A percentile compares a stretch with the other conserved stretches of the same genome.
phyloP scores from a whole-genome alignment of 2,888 invertebrate genomes.

The Tethea ocularis region DNA sequence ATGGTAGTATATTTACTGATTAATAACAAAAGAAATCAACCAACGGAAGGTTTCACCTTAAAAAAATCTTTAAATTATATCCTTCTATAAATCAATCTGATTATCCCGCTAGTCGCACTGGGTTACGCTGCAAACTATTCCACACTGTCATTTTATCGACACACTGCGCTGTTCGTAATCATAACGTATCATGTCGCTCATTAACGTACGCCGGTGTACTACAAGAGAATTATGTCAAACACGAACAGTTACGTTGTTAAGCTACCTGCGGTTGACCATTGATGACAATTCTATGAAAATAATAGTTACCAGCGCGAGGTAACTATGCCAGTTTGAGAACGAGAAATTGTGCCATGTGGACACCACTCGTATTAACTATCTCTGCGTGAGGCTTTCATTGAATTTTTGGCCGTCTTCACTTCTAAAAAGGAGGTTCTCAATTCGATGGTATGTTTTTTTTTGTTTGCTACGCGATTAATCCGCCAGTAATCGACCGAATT shows the following conservation, averaged over 20 bases:
- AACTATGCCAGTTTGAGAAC: background rate
- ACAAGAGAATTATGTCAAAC: slow-evolving; percentile 33
- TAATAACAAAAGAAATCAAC: too few relatives aligned
- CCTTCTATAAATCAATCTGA: background rate
- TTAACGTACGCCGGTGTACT: background rate
- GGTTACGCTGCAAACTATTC: slow-evolving; percentile 17
- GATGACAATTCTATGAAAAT: slow-evolving; percentile 24
- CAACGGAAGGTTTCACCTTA: too few relatives aligned
- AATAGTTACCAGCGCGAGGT: background rate
- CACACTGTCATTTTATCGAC: slow-evolving; percentile 33
- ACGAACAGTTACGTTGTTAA: slow-evolving; percentile 39
- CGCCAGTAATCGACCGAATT: too few relatives aligned
- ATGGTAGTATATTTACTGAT: too few relatives aligned
- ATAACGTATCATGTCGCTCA: slow-evolving; percentile 10
- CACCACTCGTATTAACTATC: background rate
- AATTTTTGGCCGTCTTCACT: too few relatives aligned
- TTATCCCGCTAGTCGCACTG: slow-evolving; percentile 1
- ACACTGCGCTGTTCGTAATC: slow-evolving; percentile 31
- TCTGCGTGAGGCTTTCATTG: background rate
- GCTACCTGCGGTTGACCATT: slow-evolving; percentile 27
- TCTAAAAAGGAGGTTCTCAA: too few relatives aligned
- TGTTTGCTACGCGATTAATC: too few relatives aligned
- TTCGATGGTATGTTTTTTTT: too few relatives aligned
- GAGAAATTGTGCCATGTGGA: background rate
- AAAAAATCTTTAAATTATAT: too few relatives aligned